A percentile compares a stretch with the other conserved stretches of the same genome.
Evolutionary conservation across 2,113 vertebrate species (phyloP).

Genomic region (Hemicordylus capensis): DNA sequence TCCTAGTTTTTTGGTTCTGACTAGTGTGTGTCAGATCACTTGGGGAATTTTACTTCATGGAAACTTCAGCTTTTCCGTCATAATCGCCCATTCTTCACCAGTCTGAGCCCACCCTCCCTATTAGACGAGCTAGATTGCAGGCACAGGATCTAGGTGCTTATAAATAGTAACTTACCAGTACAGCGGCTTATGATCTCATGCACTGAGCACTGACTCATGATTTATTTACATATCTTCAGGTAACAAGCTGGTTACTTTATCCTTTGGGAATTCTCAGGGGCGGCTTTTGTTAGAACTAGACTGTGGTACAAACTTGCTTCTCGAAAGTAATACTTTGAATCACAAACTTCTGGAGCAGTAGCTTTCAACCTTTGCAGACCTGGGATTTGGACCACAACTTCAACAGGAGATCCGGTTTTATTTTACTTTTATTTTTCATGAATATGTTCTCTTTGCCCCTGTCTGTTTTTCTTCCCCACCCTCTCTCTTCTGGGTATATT

Average conservation of each 20-base stretch:
- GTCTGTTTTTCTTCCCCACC: not conserved
- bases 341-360: not conserved
- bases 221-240: constrained; percentile 23
- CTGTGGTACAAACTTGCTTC: not conserved
- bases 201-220: constrained; percentile 28
- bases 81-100: not conserved
- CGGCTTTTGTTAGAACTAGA: constrained; percentile 12
- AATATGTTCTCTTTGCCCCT: too few species aligned
- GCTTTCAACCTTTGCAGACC: not conserved
- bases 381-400: not conserved
- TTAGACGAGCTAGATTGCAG: constrained; percentile 9
- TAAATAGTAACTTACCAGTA: constrained; percentile 29
- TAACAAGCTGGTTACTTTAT: constrained; percentile 17
- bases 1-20: not conserved
- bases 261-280: not conserved
- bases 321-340: not conserved
- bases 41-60: constrained; percentile 8
- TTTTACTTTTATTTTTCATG: not conserved
- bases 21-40: not conserved
- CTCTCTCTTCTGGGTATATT: not conserved
- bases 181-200: constrained; percentile 33
- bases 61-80: not conserved
- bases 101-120: not conserved
- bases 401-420: not conserved
- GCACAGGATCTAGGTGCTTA: constrained; percentile 7